These are phyloP conservation scores for Chaetodon trifascialis DNA, from an alignment of 2,113 vertebrate genomes.

Conservation along the genomic window DNA sequence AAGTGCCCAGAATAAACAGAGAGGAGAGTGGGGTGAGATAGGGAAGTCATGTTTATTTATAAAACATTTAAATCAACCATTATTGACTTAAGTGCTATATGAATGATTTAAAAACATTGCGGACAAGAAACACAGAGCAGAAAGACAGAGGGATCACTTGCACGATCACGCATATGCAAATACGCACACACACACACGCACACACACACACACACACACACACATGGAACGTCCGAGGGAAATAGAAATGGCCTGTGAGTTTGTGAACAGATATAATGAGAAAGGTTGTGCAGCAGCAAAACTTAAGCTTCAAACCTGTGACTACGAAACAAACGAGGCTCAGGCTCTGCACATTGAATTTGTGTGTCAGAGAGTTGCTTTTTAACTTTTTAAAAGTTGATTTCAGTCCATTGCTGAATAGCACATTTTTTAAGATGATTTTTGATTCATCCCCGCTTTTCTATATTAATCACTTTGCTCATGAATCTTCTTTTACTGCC, in stretches of 20 bases:
- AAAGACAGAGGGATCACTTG: conserved; percentile 40
- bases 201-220: neutral
- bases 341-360: neutral
- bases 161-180: neutral
- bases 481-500: neutral
- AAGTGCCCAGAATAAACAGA: conserved; percentile 50
- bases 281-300: conserved; percentile 14
- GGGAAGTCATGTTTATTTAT: conserved; percentile 49
- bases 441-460: neutral
- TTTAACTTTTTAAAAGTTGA: neutral
- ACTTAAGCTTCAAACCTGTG: conserved; percentile 19
- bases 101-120: conserved; percentile 59
- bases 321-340: neutral
- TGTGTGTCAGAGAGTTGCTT: neutral
- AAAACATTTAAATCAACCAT: conserved; percentile 59
- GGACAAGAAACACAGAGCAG: conserved; percentile 30
- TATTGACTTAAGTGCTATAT: conserved; percentile 59
- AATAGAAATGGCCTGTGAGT: conserved; percentile 38
- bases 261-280: conserved; percentile 30
- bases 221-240: conserved; percentile 18
- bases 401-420: neutral
- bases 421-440: neutral
- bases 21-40: conserved; percentile 17
- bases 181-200: neutral
- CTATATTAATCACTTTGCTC: conserved; percentile 1